A percentile compares a stretch with the other conserved stretches of the same genome.
phyloP scores from a whole-genome alignment of 2,888 invertebrate genomes.

The Mimachlamys varia region DNA sequence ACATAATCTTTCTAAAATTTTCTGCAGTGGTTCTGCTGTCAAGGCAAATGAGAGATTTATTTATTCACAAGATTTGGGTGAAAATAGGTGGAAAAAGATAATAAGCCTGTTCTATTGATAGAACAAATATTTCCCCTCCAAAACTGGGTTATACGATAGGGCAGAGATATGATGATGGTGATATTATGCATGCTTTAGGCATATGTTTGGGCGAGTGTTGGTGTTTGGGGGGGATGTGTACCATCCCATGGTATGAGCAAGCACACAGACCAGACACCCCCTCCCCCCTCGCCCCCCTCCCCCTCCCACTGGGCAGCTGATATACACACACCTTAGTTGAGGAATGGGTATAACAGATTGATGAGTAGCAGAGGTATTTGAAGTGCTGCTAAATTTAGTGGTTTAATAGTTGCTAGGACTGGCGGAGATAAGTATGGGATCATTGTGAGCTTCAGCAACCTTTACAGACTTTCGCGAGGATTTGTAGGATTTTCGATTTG shows the following conservation, averaged over 20 bases:
- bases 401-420: conserved; percentile 13
- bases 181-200: conserved; percentile 4
- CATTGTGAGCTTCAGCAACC: background rate
- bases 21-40: background rate
- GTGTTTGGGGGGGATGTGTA: background rate
- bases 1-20: background rate
- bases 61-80: background rate
- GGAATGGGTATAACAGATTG: background rate
- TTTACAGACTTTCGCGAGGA: background rate
- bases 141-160: background rate
- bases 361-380: conserved; percentile 22
- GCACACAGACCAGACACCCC: background rate
- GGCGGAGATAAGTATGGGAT: background rate
- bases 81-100: conserved; percentile 2
- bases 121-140: background rate
- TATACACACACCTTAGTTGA: background rate
- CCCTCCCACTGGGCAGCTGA: conserved; percentile 20
- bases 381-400: conserved; percentile 17
- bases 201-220: background rate
- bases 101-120: background rate
- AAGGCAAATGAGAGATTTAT: background rate
- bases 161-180: background rate
- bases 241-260: no score
- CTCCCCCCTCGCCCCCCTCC: background rate
- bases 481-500: background rate